Evolutionary conservation across 2,797 vertebrate genomes (phyloP).

Genomic region (Chelonia mydas): DNA sequence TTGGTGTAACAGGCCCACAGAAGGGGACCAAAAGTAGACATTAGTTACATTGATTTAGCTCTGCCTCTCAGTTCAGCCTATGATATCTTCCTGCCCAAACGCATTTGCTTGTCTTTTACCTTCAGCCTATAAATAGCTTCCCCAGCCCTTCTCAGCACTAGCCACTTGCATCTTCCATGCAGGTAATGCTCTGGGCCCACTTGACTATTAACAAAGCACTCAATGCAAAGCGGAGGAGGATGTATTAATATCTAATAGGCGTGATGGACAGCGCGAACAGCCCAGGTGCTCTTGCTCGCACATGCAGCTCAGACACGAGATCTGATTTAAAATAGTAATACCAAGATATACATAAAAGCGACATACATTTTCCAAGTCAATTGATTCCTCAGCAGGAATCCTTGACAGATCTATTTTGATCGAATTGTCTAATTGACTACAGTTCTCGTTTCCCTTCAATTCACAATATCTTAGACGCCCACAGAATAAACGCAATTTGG

Average conservation of each 20-base stretch:
- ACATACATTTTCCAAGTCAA: constrained; percentile 69
- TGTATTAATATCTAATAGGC: constrained; percentile 69
- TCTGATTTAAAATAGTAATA: constrained; percentile 72
- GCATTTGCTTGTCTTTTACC: neutral
- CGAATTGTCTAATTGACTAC: constrained; percentile 79
- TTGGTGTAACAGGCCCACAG: fast-evolving
- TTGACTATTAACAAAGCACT: constrained; percentile 66
- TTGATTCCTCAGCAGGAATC: constrained; percentile 76
- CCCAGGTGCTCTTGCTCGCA: constrained; percentile 45
- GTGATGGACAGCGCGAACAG: constrained; percentile 60
- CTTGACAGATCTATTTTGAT: constrained; percentile 82
- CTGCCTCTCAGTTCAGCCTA: too few relatives aligned
- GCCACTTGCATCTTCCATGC: constrained; percentile 42
- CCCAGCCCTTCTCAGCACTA: constrained; percentile 26
- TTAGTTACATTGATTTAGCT: neutral
- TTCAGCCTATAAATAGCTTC: neutral
- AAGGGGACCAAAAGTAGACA: neutral
- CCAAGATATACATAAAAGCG: constrained; percentile 21
- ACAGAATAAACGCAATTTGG: constrained; percentile 79
- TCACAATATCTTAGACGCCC: constrained; percentile 74
- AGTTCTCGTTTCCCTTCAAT: constrained; percentile 75
- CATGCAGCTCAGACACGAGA: constrained; percentile 44
- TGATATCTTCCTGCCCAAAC: neutral
- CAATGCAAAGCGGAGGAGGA: constrained; percentile 28
- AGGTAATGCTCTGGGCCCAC: constrained; percentile 61